Evolutionary conservation across 2,888 invertebrate genomes (phyloP).

Genomic region (Schizaphis graminum): DNA sequence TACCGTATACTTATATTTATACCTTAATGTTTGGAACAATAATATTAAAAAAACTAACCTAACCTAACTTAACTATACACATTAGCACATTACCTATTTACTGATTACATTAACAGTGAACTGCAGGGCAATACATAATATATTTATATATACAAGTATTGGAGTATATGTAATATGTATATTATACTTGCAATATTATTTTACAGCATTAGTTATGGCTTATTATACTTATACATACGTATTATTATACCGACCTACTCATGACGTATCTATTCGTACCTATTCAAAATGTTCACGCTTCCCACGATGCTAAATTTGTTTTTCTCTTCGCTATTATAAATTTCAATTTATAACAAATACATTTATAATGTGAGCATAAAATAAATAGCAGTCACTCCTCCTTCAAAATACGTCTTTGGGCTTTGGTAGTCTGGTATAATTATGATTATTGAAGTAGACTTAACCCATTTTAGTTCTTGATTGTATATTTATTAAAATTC

Average conservation of each 20-base stretch:
- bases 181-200: not conserved
- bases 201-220: not conserved
- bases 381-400: not conserved
- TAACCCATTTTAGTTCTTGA: not conserved
- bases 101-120: not conserved
- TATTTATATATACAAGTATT: not conserved
- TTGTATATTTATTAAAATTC: not conserved
- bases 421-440: not conserved
- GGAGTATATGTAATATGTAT: not conserved
- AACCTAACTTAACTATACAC: not conserved
- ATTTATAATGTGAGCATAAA: not conserved
- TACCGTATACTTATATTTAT: no score
- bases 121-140: not conserved
- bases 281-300: not conserved
- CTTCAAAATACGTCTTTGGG: not conserved
- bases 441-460: not conserved
- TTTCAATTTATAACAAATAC: not conserved
- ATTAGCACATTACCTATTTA: not conserved
- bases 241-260: not conserved
- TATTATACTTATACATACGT: not conserved
- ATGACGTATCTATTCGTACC: not conserved
- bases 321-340: not conserved
- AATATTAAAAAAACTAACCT: not conserved
- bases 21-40: not conserved
- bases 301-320: not conserved